Conservation (phyloP, 2,888 invertebrate genomes). For the Oxycera nigricornis region DNA sequence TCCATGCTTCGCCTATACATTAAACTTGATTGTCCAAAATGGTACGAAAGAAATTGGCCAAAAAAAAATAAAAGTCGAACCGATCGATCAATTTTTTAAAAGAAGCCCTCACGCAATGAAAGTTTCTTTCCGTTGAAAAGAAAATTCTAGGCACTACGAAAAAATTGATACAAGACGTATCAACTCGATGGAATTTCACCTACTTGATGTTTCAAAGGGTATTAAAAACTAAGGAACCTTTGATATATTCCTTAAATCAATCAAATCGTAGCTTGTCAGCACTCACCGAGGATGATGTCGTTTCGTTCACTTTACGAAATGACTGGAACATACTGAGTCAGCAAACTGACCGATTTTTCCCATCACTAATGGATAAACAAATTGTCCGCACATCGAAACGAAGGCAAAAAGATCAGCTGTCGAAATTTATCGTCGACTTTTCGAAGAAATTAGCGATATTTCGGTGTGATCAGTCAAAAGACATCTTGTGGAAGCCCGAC, state of each 20-base stretch:
- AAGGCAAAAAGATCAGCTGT: too few relatives aligned
- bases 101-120: constrained; percentile 3
- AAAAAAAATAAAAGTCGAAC: constrained; percentile 29
- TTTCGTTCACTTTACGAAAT: too few relatives aligned
- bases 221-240: constrained; percentile 37
- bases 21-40: constrained; percentile 46
- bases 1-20: constrained; percentile 49
- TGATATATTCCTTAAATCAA: neutral
- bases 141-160: constrained; percentile 2
- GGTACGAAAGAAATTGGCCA: constrained; percentile 35
- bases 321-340: too few relatives aligned
- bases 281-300: neutral
- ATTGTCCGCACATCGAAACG: too few relatives aligned
- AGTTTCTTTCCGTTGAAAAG: neutral
- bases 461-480: too few relatives aligned
- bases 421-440: too few relatives aligned
- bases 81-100: constrained; percentile 31
- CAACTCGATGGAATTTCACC: constrained; percentile 50
- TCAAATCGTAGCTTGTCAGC: neutral
- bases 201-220: constrained; percentile 50
- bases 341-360: too few relatives aligned
- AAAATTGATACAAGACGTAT: constrained; percentile 52
- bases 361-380: too few relatives aligned
- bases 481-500: too few relatives aligned
- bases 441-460: too few relatives aligned